phyloP scores from a whole-genome alignment of 2,888 invertebrate species.

The Drosophila siamana region DNA sequence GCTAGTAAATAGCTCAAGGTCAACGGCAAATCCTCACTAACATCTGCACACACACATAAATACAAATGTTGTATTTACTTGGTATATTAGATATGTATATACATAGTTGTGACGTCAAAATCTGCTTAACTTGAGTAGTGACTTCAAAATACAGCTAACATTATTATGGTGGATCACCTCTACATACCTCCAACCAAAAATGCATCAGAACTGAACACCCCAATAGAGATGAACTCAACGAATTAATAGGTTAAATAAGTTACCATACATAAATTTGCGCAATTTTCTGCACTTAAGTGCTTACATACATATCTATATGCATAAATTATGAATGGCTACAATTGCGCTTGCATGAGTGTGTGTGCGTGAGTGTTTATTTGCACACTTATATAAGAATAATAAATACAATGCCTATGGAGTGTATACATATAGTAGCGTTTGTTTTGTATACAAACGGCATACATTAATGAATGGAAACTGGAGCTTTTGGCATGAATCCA shows the following conservation, averaged over 20 bases:
- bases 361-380: neutral
- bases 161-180: neutral
- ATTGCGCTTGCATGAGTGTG: neutral
- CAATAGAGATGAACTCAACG: neutral
- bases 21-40: slow-evolving; percentile 19
- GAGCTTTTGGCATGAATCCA: neutral
- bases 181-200: no score
- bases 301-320: slow-evolving; percentile 13
- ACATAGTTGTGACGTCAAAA: slow-evolving; percentile 2
- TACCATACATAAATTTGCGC: neutral
- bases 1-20: slow-evolving; percentile 70
- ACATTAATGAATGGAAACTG: neutral
- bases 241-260: neutral
- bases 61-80: neutral
- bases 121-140: neutral
- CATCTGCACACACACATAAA: slow-evolving; percentile 7
- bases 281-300: neutral
- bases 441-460: slow-evolving; percentile 5
- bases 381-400: slow-evolving; percentile 7
- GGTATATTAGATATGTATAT: neutral
- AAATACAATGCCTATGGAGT: neutral
- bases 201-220: no score
- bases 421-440: neutral
- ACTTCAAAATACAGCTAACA: neutral
- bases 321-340: neutral